phyloP scores from a whole-genome alignment of 2,888 invertebrate species.

The Mythimna lalbum region DNA sequence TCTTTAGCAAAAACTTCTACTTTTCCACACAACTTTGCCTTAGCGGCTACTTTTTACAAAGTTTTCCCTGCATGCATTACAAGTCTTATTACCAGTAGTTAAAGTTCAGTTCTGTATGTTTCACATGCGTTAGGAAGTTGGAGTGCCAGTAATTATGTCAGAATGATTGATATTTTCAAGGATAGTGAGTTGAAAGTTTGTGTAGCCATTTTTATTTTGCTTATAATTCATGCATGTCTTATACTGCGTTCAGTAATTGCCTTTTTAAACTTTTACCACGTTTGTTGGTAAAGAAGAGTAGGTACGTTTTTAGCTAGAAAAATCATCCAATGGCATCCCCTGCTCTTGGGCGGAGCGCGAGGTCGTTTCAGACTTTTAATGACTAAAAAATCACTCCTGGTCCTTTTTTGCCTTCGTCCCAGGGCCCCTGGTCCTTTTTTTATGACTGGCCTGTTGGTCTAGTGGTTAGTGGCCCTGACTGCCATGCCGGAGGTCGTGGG shows the following conservation, averaged over 20 bases:
- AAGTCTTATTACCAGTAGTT: slow-evolving; percentile 27
- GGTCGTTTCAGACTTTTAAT: no score
- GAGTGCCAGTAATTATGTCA: slow-evolving; percentile 53
- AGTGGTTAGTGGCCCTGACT: no score
- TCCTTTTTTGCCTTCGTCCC: no score
- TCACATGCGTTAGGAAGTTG: slow-evolving; percentile 20
- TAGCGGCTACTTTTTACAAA: slow-evolving; percentile 48
- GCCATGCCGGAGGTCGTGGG: no score
- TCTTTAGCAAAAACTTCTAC: slow-evolving; percentile 58
- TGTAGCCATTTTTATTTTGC: slow-evolving; percentile 45
- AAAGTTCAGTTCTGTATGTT: slow-evolving; percentile 48
- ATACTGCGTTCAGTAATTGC: background rate
- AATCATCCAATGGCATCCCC: no score
- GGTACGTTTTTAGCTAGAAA: no score
- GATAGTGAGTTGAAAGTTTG: slow-evolving; percentile 56
- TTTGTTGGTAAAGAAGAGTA: no score
- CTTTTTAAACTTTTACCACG: no score
- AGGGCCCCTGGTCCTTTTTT: no score
- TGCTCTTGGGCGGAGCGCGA: no score
- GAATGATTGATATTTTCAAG: slow-evolving; percentile 62
- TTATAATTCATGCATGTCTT: slow-evolving; percentile 47
- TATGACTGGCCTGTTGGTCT: no score
- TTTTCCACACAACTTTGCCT: slow-evolving; percentile 60
- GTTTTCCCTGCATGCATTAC: slow-evolving; percentile 25
- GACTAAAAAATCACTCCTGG: no score